Evolutionary conservation across 2,888 invertebrate species (phyloP), one percentile per base, ranked within the genome.

Genomic region (Cremastobaeus sp.): DNA sequence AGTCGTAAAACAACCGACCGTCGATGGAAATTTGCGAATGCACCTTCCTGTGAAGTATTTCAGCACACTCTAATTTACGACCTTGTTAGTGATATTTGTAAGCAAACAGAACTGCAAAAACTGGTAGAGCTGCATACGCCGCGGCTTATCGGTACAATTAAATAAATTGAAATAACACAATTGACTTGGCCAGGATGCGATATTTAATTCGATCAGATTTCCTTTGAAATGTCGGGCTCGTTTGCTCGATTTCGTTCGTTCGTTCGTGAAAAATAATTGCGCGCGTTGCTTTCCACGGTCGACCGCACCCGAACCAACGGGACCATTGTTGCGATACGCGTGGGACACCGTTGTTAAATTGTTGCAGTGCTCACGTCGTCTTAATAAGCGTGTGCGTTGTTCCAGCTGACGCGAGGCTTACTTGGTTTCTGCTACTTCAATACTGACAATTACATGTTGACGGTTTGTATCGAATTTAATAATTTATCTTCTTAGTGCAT

Each of bases 101-200:
- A 55, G 41, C 4, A 9, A 21, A 34, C 43, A 35, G 41, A 55
- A 41, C 20, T 45, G 34, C 45, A 57, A 21, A 57, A 57, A 45
- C 18, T 17, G 17, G 14, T 21, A 45, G 17, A 20, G 41, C 57
- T 43, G 21, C 43, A 57, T 34, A 32, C 43, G 43, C 32, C 57
- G 43, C 4, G 17, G 5, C 50, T 66, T 66, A 57, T 57, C 68
- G 39, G 12, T 18, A 37, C 59, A 50, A 52, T 68, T 50, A 59
- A n/a, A n/a, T n/a, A n/a, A 52, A 69, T 60, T 69, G 52, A 52
- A 60, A 60, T 45, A 59, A 60, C 57, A 54, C 54, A 69, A 60
- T 60, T 52, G 47, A 52, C 30, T 59, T 59, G 18, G 59, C 45
- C 45, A 34, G 54, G 32, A 54, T 45, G 28, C 35, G 34, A 45